phyloP scores from a whole-genome alignment of 1,140 invertebrate genomes.

The Drosophila triauraria region DNA sequence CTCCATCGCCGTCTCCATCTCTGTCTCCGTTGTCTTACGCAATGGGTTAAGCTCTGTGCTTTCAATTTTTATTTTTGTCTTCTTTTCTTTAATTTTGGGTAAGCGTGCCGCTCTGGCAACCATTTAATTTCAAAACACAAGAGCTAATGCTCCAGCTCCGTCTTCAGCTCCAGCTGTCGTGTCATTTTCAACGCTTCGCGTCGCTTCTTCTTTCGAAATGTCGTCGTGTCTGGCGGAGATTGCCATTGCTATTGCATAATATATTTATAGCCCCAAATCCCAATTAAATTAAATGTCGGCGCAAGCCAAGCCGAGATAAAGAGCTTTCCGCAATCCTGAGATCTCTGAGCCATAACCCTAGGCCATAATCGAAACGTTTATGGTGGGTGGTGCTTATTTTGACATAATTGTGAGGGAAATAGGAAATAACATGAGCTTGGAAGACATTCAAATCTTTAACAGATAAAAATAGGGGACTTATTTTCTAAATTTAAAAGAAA shows the following conservation, averaged over 20 bases:
- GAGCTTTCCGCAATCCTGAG: constrained; percentile 64
- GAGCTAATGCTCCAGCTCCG: background rate
- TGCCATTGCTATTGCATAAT: constrained; percentile 58
- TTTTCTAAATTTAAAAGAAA: background rate
- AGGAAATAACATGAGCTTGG: background rate
- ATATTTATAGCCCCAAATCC: constrained; percentile 4
- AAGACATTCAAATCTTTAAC: background rate
- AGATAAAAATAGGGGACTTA: background rate
- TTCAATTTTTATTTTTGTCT: constrained; percentile 31
- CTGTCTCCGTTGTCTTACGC: constrained; percentile 57
- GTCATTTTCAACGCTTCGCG: constrained; percentile 77
- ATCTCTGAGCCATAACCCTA: constrained; percentile 41
- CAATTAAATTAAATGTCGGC: constrained; percentile 70
- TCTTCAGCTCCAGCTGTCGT: constrained; percentile 30
- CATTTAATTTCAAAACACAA: constrained; percentile 77
- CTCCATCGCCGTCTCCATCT: constrained; percentile 12
- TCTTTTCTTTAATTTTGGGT: constrained; percentile 24
- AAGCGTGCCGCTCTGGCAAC: constrained; percentile 62
- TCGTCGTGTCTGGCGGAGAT: constrained; percentile 27
- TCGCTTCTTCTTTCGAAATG: constrained; percentile 63
- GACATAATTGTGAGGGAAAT: background rate
- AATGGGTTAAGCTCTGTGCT: constrained; percentile 61
- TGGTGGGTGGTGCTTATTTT: constrained; percentile 1
- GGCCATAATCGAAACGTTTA: constrained; percentile 31
- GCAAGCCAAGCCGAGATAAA: constrained; percentile 27